phyloP scores from a whole-genome alignment of 2,113 vertebrate genomes.

The Sturnus vulgaris region DNA sequence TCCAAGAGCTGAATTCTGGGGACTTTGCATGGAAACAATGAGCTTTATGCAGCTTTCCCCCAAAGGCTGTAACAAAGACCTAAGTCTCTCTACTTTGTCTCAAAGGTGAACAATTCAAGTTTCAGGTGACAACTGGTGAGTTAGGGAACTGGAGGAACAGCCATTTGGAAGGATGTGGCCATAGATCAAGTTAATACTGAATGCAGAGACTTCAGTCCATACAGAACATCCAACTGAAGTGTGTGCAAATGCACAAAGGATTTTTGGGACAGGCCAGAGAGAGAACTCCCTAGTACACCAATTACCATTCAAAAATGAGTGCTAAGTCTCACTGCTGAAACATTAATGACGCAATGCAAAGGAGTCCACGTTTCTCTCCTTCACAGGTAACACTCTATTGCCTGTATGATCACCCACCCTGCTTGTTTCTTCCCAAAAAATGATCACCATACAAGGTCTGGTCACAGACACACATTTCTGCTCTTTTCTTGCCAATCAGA shows the following conservation, averaged over 20 bases:
- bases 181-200: background rate
- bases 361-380: background rate
- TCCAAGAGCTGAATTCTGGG: background rate
- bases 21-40: background rate
- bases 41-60: background rate
- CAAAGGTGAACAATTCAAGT: background rate
- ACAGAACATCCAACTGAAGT: background rate
- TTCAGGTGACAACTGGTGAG: background rate
- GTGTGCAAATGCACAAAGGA: background rate
- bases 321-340: background rate
- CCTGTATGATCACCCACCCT: background rate
- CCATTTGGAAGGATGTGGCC: background rate
- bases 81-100: background rate
- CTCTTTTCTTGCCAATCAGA: constrained; percentile 11
- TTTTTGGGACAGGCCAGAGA: background rate
- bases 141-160: background rate
- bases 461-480: background rate
- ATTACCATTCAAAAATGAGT: background rate
- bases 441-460: background rate
- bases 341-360: background rate
- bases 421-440: background rate
- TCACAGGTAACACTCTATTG: background rate
- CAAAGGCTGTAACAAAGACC: background rate
- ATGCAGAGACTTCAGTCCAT: background rate
- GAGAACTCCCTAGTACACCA: background rate